Conservation (phyloP, 2,888 invertebrate genomes). For the Drosophila suboccidentalis region DNA sequence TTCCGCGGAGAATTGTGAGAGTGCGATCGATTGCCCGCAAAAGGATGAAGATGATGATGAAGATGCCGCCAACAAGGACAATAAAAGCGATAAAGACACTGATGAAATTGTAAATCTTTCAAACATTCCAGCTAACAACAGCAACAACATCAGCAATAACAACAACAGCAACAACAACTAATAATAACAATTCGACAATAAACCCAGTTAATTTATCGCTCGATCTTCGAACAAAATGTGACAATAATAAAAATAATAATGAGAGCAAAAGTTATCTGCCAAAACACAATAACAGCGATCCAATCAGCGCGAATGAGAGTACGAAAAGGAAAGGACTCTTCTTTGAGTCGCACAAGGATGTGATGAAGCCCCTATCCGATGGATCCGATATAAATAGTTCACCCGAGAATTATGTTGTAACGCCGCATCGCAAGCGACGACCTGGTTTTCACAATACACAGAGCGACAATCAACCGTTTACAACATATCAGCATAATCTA, state of each 20-base stretch:
- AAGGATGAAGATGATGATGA: constrained; percentile 48
- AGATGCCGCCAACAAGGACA: constrained; percentile 60
- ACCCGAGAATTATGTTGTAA: constrained; percentile 94
- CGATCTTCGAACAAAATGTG: constrained; percentile 87
- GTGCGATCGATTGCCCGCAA: constrained; percentile 75
- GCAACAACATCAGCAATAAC: constrained; percentile 81
- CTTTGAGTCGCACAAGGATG: constrained; percentile 88
- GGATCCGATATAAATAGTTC: constrained; percentile 90
- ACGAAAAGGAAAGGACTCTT: constrained; percentile 80
- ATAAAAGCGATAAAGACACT: constrained; percentile 72
- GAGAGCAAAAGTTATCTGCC: constrained; percentile 49
- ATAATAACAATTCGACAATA: constrained; percentile 87
- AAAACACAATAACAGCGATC: constrained; percentile 57
- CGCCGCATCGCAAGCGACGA: constrained; percentile 93
- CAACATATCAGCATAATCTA: constrained; percentile 92
- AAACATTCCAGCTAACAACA: constrained; percentile 70
- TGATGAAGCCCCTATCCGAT: constrained; percentile 87
- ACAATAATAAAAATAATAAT: constrained; percentile 67
- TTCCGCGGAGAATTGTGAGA: constrained; percentile 83
- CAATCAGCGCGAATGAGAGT: constrained; percentile 63
- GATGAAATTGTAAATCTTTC: constrained; percentile 75
- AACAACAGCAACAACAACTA: constrained; percentile 85
- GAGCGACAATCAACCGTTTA: constrained; percentile 94
- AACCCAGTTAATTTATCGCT: constrained; percentile 93
- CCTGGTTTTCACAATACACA: constrained; percentile 95